Conservation (phyloP, 2,797 vertebrate species). For the Serranus cabrilla region DNA sequence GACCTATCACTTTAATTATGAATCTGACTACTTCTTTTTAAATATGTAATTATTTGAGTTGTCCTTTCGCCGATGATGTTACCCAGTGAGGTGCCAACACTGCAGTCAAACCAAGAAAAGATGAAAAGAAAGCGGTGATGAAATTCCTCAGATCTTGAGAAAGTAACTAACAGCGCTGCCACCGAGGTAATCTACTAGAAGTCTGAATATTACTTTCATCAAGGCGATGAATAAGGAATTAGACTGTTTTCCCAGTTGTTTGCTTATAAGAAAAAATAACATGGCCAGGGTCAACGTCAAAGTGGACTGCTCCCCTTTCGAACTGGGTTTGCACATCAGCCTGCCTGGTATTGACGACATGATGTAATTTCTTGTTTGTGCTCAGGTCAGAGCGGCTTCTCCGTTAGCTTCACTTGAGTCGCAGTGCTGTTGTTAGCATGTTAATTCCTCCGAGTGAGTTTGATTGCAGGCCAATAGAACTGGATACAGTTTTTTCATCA, state of each 20-base stretch:
- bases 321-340: conserved; percentile 71
- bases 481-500: not conserved
- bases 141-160: conserved; percentile 74
- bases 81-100: not conserved
- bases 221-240: conserved; percentile 74
- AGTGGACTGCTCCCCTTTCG: conserved; percentile 78
- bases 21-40: conserved; percentile 1
- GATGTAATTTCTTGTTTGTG: conserved; percentile 21
- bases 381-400: conserved; percentile 33
- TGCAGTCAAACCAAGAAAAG: not conserved
- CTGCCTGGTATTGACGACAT: conserved; percentile 79
- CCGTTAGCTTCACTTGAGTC: conserved; percentile 37
- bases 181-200: conserved; percentile 74
- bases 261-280: conserved; percentile 81
- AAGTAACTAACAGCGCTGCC: conserved; percentile 78
- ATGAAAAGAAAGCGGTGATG: not conserved
- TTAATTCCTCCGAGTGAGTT: conserved; percentile 16
- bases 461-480: not conserved
- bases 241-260: conserved; percentile 79
- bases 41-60: not conserved
- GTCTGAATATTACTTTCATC: conserved; percentile 78
- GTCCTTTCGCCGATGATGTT: not conserved
- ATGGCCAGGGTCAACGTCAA: conserved; percentile 79
- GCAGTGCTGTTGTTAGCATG: conserved; percentile 23
- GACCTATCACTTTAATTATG: not conserved